Evolutionary conservation across 2,113 vertebrate species (phyloP).

Genomic region (Microtus richardsoni): DNA sequence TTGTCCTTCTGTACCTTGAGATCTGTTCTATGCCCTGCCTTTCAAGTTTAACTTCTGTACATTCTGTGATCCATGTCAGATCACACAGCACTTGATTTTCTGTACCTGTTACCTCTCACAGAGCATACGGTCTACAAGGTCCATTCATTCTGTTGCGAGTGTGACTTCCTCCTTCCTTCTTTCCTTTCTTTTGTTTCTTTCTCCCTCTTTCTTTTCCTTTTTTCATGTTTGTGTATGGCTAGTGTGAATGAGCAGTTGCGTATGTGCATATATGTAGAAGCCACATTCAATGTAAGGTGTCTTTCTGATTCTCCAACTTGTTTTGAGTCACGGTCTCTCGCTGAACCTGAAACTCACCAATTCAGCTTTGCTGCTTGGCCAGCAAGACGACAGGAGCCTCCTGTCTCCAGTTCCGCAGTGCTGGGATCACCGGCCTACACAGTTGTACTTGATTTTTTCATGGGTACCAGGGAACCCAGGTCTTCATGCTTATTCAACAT

Average conservation of each 20-base stretch:
- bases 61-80: neutral
- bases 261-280: neutral
- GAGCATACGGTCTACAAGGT: neutral
- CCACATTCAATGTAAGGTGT: neutral
- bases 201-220: neutral
- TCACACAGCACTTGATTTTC: neutral
- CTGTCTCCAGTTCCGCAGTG: neutral
- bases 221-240: neutral
- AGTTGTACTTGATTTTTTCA: too few relatives aligned
- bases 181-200: too few relatives aligned
- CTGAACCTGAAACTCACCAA: neutral
- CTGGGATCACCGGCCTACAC: too few relatives aligned
- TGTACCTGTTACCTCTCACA: neutral
- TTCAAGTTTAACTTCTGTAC: neutral
- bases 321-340: neutral
- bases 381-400: neutral
- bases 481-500: neutral
- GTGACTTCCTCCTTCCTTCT: neutral
- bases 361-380: neutral
- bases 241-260: neutral
- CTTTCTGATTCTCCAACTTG: neutral
- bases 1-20: neutral
- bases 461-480: neutral
- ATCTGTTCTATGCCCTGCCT: neutral
- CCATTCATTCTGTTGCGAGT: neutral